These are phyloP conservation scores for Pipra filicauda DNA, from an alignment of 2,113 vertebrate genomes.

Conservation along the genomic window DNA sequence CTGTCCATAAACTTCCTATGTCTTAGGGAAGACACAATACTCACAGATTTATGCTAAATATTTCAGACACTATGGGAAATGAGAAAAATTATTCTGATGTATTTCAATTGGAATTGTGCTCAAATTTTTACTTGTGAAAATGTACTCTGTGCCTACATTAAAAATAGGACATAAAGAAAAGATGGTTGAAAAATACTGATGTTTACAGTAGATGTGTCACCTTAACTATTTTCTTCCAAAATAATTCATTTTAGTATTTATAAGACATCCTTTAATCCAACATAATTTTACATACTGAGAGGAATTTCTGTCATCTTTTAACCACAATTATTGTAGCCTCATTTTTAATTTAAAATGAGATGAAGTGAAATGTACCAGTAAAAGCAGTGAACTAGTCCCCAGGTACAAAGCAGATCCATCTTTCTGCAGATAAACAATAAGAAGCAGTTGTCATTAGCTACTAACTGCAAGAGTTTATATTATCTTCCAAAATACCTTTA, in stretches of 20 bases:
- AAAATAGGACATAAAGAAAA: not conserved
- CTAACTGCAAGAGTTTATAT: not conserved
- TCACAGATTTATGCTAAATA: not conserved
- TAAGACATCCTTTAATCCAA: not conserved
- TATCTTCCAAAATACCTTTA: not conserved
- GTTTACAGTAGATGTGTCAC: not conserved
- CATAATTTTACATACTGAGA: not conserved
- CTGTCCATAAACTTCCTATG: not conserved
- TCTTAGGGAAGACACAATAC: not conserved
- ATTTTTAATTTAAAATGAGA: not conserved
- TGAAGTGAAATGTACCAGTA: not conserved
- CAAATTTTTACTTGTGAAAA: not conserved
- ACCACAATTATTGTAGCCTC: not conserved
- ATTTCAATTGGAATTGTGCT: not conserved
- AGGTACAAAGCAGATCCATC: not conserved
- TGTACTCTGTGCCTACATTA: not conserved
- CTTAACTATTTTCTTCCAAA: not conserved
- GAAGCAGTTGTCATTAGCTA: not conserved
- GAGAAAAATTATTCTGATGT: rapidly evolving
- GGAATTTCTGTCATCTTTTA: not conserved
- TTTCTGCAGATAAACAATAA: not conserved
- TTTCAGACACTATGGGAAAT: not conserved
- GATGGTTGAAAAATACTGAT: not conserved
- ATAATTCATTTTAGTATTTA: not conserved
- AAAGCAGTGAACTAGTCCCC: not conserved